Evolutionary conservation across 1,140 invertebrate species (phyloP).

Genomic region (Eurytemora carolleeae): DNA sequence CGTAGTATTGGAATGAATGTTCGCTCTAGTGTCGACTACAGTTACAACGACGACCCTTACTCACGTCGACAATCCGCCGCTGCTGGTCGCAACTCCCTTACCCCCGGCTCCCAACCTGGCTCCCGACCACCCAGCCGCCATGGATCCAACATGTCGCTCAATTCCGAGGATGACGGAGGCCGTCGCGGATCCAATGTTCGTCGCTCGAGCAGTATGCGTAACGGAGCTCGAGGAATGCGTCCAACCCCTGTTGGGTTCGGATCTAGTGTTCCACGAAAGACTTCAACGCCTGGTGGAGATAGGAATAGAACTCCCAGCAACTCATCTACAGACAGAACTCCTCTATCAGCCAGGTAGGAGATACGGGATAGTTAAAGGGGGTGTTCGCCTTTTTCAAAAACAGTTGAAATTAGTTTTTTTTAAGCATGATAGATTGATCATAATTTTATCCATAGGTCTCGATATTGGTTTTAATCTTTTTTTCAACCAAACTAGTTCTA

Average conservation of each 20-base stretch:
- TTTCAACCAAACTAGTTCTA: too few relatives aligned
- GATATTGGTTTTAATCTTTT: too few relatives aligned
- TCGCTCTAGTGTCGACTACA: slow-evolving; percentile 10
- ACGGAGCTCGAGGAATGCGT: not conserved
- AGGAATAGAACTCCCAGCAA: slow-evolving; percentile 3
- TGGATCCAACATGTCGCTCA: slow-evolving; percentile 71
- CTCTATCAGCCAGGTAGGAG: slow-evolving; percentile 11
- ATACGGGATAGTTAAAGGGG: too few relatives aligned
- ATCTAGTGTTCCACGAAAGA: slow-evolving; percentile 7
- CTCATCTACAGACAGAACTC: slow-evolving; percentile 13
- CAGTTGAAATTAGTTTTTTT: too few relatives aligned
- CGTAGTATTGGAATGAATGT: slow-evolving; percentile 13
- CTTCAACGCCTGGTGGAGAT: slow-evolving; percentile 13
- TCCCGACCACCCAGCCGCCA: slow-evolving; percentile 70
- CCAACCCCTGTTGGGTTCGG: slow-evolving; percentile 13
- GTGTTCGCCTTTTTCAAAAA: too few relatives aligned
- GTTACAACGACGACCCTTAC: slow-evolving; percentile 52
- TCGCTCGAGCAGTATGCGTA: slow-evolving; percentile 9
- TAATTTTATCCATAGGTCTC: too few relatives aligned
- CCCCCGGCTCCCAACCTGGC: slow-evolving; percentile 26
- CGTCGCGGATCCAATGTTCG: slow-evolving; percentile 13
- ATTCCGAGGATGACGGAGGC: slow-evolving; percentile 28
- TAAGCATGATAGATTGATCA: too few relatives aligned
- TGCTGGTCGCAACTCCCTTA: slow-evolving; percentile 29
- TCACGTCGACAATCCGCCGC: slow-evolving; percentile 45